phyloP scores from a whole-genome alignment of 2,113 vertebrate genomes.

The Bambusicola thoracicus region DNA sequence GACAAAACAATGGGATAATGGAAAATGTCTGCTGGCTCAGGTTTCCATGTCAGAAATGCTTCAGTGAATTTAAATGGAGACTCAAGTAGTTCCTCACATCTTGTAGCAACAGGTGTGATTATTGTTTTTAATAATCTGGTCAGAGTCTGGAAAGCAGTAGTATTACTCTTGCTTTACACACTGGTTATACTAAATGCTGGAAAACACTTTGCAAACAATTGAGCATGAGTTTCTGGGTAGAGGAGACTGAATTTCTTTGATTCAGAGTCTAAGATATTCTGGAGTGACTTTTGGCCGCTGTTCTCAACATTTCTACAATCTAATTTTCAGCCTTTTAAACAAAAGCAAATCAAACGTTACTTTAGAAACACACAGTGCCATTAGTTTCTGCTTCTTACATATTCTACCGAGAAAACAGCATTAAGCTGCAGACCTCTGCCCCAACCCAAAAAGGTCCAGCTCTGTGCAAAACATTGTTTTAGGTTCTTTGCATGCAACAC shows the following conservation, averaged over 20 bases:
- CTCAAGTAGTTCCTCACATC: neutral
- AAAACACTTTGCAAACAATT: neutral
- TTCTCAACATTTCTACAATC: neutral
- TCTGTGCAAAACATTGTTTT: neutral
- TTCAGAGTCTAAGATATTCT: neutral
- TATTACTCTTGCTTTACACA: neutral
- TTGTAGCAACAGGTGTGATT: neutral
- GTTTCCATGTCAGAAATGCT: slow-evolving; percentile 22
- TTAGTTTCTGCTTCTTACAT: neutral
- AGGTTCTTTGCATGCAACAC: neutral
- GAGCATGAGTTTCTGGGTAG: neutral
- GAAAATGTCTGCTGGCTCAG: slow-evolving; percentile 57
- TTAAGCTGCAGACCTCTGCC: neutral
- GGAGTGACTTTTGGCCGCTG: neutral
- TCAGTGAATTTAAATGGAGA: slow-evolving; percentile 43
- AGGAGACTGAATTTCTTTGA: neutral
- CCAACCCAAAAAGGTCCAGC: neutral
- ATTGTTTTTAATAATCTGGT: neutral
- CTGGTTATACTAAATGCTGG: neutral
- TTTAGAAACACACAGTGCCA: neutral
- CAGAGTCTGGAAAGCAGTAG: neutral
- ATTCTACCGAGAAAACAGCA: neutral
- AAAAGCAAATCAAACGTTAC: neutral
- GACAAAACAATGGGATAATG: slow-evolving; percentile 59
- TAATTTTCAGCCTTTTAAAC: neutral